Evolutionary conservation across 2,113 vertebrate species (phyloP).

Genomic region (Tretioscincus oriximinensis): DNA sequence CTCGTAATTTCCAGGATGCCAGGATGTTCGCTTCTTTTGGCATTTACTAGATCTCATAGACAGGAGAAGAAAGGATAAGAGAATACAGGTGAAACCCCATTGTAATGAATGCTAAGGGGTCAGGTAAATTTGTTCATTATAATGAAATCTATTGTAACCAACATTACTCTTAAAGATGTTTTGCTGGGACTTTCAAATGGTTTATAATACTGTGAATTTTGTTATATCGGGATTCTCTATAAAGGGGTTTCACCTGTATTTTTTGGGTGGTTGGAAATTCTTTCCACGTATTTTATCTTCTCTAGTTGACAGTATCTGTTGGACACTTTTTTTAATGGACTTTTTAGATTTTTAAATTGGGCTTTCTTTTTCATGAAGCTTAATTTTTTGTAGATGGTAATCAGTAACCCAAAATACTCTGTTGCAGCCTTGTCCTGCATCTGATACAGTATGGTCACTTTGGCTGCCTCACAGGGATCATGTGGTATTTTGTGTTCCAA

Average conservation of each 20-base stretch:
- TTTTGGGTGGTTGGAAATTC: not conserved
- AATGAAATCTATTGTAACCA: too few species aligned
- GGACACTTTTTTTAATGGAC: not conserved
- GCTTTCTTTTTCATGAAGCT: not conserved
- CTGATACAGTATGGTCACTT: not conserved
- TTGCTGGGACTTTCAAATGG: too few species aligned
- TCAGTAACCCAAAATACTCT: not conserved
- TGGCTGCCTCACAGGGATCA: too few species aligned
- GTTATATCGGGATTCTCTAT: too few species aligned
- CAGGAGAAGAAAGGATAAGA: not conserved
- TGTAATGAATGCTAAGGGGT: too few species aligned
- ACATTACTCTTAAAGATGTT: too few species aligned
- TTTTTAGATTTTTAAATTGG: not conserved
- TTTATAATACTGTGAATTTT: too few species aligned
- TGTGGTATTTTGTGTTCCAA: too few species aligned
- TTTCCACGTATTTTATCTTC: not conserved
- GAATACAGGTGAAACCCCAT: too few species aligned
- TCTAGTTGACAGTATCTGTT: not conserved
- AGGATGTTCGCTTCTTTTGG: not conserved
- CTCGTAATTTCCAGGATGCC: too few species aligned
- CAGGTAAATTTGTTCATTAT: too few species aligned
- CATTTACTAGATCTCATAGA: not conserved
- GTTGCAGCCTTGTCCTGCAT: not conserved
- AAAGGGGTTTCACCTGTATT: not conserved
- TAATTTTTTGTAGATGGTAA: not conserved